These are phyloP conservation scores for Sylvilagus floridanus DNA, from an alignment of 2,797 vertebrate genomes.

Conservation along the genomic window DNA sequence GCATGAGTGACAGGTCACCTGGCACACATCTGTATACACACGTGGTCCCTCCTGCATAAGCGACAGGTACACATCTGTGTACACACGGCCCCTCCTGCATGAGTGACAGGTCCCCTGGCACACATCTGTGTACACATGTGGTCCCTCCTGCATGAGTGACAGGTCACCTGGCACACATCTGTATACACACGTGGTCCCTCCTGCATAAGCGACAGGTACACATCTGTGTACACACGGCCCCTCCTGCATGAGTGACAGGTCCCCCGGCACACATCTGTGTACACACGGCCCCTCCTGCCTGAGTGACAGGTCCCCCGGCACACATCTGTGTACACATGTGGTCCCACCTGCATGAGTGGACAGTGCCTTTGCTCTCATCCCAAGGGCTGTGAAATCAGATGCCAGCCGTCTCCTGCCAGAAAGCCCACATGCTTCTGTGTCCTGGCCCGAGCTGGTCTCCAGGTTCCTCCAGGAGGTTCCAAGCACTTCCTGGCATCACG, in stretches of 20 bases:
- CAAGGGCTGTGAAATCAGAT: slow-evolving; percentile 46
- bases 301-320: not conserved
- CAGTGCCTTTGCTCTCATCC: not conserved
- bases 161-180: not conserved
- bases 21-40: too few relatives aligned
- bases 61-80: not conserved
- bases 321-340: not conserved
- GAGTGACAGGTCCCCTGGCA: not conserved
- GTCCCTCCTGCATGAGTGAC: too few relatives aligned
- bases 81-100: not conserved
- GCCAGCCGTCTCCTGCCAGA: slow-evolving; percentile 2
- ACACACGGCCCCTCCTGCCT: too few relatives aligned
- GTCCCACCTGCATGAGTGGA: not conserved
- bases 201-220: not conserved
- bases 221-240: not conserved
- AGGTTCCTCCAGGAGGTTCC: not conserved
- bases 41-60: too few relatives aligned
- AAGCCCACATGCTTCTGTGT: not conserved
- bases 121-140: too few relatives aligned
- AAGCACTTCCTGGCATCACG: not conserved
- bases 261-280: too few relatives aligned
- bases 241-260: not conserved
- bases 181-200: too few relatives aligned
- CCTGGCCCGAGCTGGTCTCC: slow-evolving; percentile 9
- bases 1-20: not conserved